Evolutionary conservation across 2,888 invertebrate genomes (phyloP).

Genomic region (Caenorhabditis sinica): DNA sequence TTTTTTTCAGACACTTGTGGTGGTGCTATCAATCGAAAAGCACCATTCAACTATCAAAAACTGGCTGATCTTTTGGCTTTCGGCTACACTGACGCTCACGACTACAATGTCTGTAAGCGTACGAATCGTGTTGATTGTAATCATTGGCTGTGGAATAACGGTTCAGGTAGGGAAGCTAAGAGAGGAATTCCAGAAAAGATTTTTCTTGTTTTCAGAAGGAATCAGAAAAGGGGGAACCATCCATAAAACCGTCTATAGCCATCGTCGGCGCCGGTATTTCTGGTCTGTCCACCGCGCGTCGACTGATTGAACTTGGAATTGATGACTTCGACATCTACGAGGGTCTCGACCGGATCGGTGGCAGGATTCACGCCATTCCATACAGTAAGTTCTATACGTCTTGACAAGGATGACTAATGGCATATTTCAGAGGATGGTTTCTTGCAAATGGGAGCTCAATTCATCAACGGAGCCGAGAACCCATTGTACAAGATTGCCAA

Average conservation of each 20-base stretch:
- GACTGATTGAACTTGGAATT: constrained; percentile 75
- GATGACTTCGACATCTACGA: constrained; percentile 74
- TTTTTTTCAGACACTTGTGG: constrained; percentile 34
- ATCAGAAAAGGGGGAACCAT: constrained; percentile 65
- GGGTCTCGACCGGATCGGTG: constrained; percentile 74
- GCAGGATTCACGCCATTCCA: constrained; percentile 76
- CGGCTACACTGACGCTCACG: constrained; percentile 23
- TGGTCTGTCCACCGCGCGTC: constrained; percentile 75
- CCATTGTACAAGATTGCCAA: constrained; percentile 79
- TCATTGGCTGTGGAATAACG: constrained; percentile 75
- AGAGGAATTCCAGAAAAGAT: background rate
- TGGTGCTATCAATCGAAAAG: constrained; percentile 53
- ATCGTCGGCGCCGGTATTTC: constrained; percentile 78
- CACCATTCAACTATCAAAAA: constrained; percentile 45
- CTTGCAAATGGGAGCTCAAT: constrained; percentile 82
- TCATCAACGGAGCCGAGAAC: constrained; percentile 80
- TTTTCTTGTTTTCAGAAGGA: constrained; percentile 65
- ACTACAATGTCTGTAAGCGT: constrained; percentile 68
- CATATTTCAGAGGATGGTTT: constrained; percentile 73
- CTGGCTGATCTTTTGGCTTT: constrained; percentile 53
- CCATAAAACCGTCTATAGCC: constrained; percentile 73
- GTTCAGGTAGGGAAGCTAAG: constrained; percentile 62
- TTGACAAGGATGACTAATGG: background rate
- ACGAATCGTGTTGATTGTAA: constrained; percentile 68
- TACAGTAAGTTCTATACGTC: constrained; percentile 63